These are phyloP conservation scores for Panulirus ornatus DNA, from an alignment of 1,140 invertebrate genomes.

Conservation along the genomic window DNA sequence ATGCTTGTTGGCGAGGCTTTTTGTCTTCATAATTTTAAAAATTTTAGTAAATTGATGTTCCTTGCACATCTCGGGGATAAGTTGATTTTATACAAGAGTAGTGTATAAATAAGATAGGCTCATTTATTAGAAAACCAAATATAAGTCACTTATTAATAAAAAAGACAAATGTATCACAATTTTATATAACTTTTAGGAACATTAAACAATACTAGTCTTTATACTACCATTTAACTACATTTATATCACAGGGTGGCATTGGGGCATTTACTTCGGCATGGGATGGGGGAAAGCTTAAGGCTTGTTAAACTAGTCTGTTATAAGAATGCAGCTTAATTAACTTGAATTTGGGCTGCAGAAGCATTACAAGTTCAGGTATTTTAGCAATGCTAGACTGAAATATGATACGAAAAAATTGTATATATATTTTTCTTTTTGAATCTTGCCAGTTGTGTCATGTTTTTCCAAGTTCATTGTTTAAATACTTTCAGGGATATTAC, in stretches of 20 bases:
- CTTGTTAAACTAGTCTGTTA: neutral
- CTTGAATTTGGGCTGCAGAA: neutral
- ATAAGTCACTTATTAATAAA: neutral
- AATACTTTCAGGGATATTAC: neutral
- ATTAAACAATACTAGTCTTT: constrained; percentile 2
- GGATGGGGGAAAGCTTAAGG: neutral
- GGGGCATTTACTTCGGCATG: neutral
- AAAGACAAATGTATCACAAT: neutral
- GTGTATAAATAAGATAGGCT: neutral
- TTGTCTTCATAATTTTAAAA: neutral
- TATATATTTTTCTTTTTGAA: neutral
- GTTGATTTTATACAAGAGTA: constrained; percentile 9
- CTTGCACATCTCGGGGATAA: constrained; percentile 18
- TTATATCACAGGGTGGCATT: neutral
- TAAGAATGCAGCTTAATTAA: neutral
- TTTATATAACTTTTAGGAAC: neutral
- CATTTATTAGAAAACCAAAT: neutral
- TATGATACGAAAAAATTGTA: neutral
- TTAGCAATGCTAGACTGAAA: neutral
- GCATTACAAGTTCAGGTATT: neutral
- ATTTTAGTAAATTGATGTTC: neutral
- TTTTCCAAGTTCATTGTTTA: neutral
- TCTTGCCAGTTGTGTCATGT: neutral
- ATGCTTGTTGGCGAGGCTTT: constrained; percentile 5
- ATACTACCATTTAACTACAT: neutral